A percentile compares a stretch with the other conserved stretches of the same genome.
These are phyloP conservation scores for Trichoplusia ni DNA, from an alignment of 1,140 invertebrate species.

Conservation along the genomic window DNA sequence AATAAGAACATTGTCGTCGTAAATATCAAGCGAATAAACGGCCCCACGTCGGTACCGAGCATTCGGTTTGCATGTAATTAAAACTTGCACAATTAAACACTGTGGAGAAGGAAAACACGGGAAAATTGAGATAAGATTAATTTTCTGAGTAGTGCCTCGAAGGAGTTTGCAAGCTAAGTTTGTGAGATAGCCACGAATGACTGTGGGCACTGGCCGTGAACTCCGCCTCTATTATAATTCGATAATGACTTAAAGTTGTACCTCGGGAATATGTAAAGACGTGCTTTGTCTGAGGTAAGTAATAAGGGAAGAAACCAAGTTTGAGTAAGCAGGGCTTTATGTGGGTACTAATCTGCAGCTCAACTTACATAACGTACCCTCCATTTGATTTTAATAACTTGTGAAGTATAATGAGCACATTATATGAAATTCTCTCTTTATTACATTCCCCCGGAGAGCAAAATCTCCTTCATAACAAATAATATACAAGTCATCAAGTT, in stretches of 20 bases:
- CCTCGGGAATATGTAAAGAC: background rate
- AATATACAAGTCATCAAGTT: background rate
- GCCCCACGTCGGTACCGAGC: conserved; percentile 37
- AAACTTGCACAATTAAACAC: conserved; percentile 69
- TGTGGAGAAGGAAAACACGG: conserved; percentile 57
- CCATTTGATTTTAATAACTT: conserved; percentile 13
- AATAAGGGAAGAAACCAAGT: background rate
- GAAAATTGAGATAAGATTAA: conserved; percentile 71
- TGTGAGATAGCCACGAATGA: conserved; percentile 43
- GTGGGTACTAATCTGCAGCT: background rate
- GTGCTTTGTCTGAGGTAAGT: too few species aligned
- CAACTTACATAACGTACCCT: background rate
- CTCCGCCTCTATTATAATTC: conserved; percentile 8
- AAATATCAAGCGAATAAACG: conserved; percentile 41
- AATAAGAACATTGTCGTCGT: conserved; percentile 41
- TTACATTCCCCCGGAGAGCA: background rate
- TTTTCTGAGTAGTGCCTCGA: conserved; percentile 60
- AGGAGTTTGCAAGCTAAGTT: conserved; percentile 49
- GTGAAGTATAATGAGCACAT: conserved; percentile 4
- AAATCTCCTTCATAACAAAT: background rate
- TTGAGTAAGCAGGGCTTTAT: background rate
- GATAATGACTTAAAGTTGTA: background rate
- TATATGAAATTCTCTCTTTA: conserved; percentile 6
- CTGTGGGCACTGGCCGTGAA: conserved; percentile 29
- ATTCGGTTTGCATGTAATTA: conserved; percentile 63